phyloP scores from a whole-genome alignment of 2,113 vertebrate genomes.

The Astur gentilis region DNA sequence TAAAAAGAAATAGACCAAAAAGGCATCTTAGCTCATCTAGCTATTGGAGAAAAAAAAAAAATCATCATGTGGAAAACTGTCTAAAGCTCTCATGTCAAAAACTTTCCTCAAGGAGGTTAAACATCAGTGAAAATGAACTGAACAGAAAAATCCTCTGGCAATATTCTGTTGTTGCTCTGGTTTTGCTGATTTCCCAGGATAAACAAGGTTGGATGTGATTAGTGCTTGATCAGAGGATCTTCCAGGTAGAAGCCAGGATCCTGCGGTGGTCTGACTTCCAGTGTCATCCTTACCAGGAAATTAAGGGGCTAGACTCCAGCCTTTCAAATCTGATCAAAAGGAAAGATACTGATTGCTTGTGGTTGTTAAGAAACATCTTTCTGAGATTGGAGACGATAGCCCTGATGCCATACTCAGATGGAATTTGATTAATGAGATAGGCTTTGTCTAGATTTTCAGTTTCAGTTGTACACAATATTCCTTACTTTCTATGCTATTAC shows the following conservation, averaged over 20 bases:
- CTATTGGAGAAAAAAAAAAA: neutral
- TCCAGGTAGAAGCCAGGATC: neutral
- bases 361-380: neutral
- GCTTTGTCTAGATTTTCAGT: neutral
- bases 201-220: neutral
- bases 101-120: neutral
- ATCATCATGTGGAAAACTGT: neutral
- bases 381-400: neutral
- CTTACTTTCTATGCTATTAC: neutral
- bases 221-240: neutral
- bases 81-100: neutral
- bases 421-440: neutral
- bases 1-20: neutral
- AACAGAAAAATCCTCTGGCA: neutral
- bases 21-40: neutral
- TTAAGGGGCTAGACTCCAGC: neutral
- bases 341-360: no score
- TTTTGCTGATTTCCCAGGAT: neutral
- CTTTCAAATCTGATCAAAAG: neutral
- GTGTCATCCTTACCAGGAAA: neutral
- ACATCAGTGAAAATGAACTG: neutral
- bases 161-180: neutral
- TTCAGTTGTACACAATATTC: neutral
- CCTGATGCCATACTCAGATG: neutral
- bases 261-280: neutral